Evolutionary conservation across 2,113 vertebrate species (phyloP).

Genomic region (Pangasianodon gigas): DNA sequence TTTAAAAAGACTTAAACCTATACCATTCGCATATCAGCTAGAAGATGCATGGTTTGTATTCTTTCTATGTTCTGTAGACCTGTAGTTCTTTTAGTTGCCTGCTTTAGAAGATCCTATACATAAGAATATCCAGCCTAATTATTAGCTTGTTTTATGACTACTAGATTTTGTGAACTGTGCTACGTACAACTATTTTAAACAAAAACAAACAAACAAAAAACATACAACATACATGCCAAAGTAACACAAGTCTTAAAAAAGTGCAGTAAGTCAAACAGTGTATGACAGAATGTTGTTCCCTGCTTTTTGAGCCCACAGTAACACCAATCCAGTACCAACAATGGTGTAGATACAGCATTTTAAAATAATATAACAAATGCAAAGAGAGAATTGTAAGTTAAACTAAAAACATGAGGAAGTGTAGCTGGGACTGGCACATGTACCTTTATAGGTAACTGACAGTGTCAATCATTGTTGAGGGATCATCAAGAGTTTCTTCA

Average conservation of each 20-base stretch:
- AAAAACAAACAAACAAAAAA: background rate
- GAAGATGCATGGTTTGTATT: background rate
- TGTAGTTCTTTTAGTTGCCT: background rate
- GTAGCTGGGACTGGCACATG: slow-evolving; percentile 22
- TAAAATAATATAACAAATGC: slow-evolving; percentile 20
- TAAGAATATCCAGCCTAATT: background rate
- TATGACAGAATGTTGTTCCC: slow-evolving; percentile 27
- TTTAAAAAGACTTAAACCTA: background rate
- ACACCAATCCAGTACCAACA: slow-evolving; percentile 45
- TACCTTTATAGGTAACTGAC: slow-evolving; percentile 37
- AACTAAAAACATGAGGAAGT: background rate
- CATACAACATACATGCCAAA: background rate
- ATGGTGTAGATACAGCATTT: slow-evolving; percentile 30
- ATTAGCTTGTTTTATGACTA: slow-evolving; percentile 5
- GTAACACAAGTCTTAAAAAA: background rate
- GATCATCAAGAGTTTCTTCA: slow-evolving; percentile 47
- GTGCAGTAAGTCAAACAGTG: slow-evolving; percentile 33
- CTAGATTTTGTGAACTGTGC: background rate
- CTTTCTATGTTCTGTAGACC: background rate
- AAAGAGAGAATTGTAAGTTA: background rate
- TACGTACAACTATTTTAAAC: background rate
- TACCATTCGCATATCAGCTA: background rate
- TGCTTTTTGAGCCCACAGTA: slow-evolving; percentile 14
- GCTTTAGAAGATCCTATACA: background rate
- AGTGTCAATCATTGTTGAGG: background rate